A percentile compares a stretch with the other conserved stretches of the same genome.
Evolutionary conservation across 64 coral and sea anemone species (phyloP).

Genomic region (Montipora sp.): DNA sequence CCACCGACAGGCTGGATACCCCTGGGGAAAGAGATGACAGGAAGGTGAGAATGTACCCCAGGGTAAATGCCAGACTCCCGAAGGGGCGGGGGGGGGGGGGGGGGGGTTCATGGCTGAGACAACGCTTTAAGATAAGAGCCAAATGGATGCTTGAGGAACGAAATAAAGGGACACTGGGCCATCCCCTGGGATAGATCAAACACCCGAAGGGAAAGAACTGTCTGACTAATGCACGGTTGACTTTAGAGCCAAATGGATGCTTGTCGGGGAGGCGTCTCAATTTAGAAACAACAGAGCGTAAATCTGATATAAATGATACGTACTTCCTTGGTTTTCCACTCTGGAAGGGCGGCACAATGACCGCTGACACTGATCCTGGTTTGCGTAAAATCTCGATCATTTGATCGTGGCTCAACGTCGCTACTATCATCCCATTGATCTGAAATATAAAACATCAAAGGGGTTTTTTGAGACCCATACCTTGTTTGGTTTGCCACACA

Average conservation of each 20-base stretch:
- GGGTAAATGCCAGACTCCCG: no score
- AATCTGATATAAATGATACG: neutral
- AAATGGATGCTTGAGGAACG: no score
- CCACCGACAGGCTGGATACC: conserved; percentile 68
- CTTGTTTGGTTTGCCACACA: no score
- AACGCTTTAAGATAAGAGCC: neutral
- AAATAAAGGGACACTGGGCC: no score
- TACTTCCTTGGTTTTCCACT: conserved; percentile 97
- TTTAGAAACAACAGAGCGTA: no score
- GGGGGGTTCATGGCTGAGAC: no score
- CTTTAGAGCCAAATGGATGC: conserved; percentile 46
- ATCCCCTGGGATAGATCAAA: neutral
- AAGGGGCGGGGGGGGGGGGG: no score
- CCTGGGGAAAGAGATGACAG: conserved; percentile 42
- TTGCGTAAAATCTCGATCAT: conserved; percentile 97
- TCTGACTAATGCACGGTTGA: conserved; percentile 23
- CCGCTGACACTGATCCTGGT: conserved; percentile 89
- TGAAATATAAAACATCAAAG: neutral
- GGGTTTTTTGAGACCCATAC: neutral
- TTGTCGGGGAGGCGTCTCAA: neutral
- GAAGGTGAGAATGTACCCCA: neutral
- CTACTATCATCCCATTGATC: conserved; percentile 92
- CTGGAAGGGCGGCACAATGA: conserved; percentile 88
- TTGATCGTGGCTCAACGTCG: conserved; percentile 87
- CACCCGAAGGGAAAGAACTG: conserved; percentile 20